Conservation (phyloP, 2,888 invertebrate species). For the Melikaiella ostensackeni region DNA sequence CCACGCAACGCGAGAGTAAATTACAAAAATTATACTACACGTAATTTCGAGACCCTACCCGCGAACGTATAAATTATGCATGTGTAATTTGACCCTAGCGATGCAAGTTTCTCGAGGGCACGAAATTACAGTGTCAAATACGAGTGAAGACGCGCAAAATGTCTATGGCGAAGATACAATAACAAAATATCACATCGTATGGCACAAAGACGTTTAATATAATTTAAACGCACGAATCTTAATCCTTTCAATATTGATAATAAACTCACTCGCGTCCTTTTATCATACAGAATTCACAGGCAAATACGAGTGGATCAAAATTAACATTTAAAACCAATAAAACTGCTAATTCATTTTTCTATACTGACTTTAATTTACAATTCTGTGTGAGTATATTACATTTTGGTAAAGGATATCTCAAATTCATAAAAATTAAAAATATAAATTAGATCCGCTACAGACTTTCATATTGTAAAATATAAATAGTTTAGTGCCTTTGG, state of each 20-base stretch:
- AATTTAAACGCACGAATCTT: slow-evolving; percentile 33
- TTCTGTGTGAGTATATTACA: slow-evolving; percentile 17
- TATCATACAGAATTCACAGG: slow-evolving; percentile 2
- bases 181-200: slow-evolving; percentile 66
- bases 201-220: slow-evolving; percentile 66
- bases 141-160: slow-evolving; percentile 44
- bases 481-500: slow-evolving; percentile 36
- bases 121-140: slow-evolving; percentile 42
- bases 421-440: background rate
- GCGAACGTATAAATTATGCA: slow-evolving; percentile 25
- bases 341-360: background rate
- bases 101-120: background rate
- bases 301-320: slow-evolving; percentile 16
- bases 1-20: slow-evolving; percentile 7
- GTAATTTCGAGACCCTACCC: slow-evolving; percentile 26
- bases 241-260: slow-evolving; percentile 22
- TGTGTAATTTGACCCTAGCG: slow-evolving; percentile 6
- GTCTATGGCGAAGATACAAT: slow-evolving; percentile 37
- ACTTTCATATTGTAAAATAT: slow-evolving; percentile 2
- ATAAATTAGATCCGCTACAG: slow-evolving; percentile 1
- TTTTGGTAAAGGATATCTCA: background rate
- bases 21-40: slow-evolving; percentile 38
- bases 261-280: slow-evolving; percentile 1
- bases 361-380: slow-evolving; percentile 23
- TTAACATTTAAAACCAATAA: slow-evolving; percentile 10